Evolutionary conservation across 1,140 invertebrate species (phyloP), one percentile per base, ranked within the genome.

Genomic region (Bombus cullumanus): DNA sequence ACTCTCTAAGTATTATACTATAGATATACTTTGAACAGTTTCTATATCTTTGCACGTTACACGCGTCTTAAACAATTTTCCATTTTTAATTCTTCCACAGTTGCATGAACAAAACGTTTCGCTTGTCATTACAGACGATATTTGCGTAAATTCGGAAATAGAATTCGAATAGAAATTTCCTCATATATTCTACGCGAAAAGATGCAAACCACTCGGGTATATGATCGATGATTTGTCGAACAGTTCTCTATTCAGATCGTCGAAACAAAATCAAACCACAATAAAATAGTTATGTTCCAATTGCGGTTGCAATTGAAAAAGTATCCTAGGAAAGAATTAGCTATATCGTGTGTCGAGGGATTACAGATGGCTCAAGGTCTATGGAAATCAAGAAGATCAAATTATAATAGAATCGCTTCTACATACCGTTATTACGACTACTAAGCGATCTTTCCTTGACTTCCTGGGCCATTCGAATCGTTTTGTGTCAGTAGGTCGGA

Each of bases 401-500:
- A 31, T 62, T n/a, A 34, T 4, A 37, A 22, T n/a, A 34, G 9
- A 37, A 22, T n/a, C 9, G 34, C 8, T 53, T 53, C 31, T 43
- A 6, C 25, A 12, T n/a, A 53, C 47, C 18, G 66, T 39, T 71
- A n/a, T 47, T n/a, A n/a, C 28, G 31, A 9, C 28, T 6, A 37
- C 3, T 6, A 34, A 37, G 25, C 18, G 37, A 62, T 22, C 22
- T 66, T 37, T 53, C 13, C 0, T 8, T 34, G 3, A n/a, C 59
- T 57, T 53, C 43, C 15, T 71, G 47, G 47, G 13, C 28, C 31
- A n/a, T 57, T 43, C 37, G 25, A 57, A 47, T 41, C 47, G 28
- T 62, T 85, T 79, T 22, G 39, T 88, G 84, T 88, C 73, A 86
- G 73, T 86, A 77, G 84, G 78, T 77, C 77, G 73, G 10, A 39